A percentile compares a stretch with the other conserved stretches of the same genome.
These are phyloP conservation scores for Syncerus caffer DNA, from an alignment of 2,797 vertebrate genomes.

Conservation along the genomic window DNA sequence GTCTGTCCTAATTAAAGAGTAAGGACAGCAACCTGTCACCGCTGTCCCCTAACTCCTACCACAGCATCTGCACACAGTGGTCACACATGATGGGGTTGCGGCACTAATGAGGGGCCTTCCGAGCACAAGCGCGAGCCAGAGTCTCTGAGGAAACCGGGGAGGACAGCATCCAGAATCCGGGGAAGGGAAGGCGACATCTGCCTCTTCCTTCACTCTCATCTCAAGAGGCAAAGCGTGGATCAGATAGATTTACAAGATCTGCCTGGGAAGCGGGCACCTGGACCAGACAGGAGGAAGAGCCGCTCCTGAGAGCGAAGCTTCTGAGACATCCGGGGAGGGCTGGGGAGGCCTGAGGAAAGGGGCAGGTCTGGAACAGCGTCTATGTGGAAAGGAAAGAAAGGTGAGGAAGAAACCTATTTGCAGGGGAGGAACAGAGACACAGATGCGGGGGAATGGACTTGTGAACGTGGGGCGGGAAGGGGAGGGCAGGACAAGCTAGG, in stretches of 20 bases:
- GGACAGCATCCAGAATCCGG: not conserved
- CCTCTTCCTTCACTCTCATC: not conserved
- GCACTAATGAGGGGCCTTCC: not conserved
- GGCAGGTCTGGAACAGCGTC: not conserved
- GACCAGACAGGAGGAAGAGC: not conserved
- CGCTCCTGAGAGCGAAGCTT: not conserved
- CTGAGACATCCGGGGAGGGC: too few species aligned
- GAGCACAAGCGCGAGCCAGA: rapidly evolving
- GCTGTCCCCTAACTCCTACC: not conserved
- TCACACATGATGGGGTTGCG: not conserved
- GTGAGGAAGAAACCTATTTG: not conserved
- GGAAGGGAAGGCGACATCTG: not conserved
- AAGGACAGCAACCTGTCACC: not conserved
- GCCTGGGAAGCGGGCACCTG: not conserved
- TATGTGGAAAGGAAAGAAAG: not conserved
- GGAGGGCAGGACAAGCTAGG: not conserved
- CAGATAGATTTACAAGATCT: not conserved
- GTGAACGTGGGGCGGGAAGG: not conserved
- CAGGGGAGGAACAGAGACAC: not conserved
- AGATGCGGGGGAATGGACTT: not conserved
- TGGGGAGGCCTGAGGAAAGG: not conserved
- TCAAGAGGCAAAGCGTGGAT: not conserved
- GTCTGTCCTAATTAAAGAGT: not conserved
- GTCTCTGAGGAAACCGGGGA: not conserved
- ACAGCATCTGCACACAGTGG: not conserved